These are phyloP conservation scores for Calvadosia cruxmelitensis DNA, from an alignment of 30 jellyfish, hydroid and myxozoan species.

Conservation along the genomic window DNA sequence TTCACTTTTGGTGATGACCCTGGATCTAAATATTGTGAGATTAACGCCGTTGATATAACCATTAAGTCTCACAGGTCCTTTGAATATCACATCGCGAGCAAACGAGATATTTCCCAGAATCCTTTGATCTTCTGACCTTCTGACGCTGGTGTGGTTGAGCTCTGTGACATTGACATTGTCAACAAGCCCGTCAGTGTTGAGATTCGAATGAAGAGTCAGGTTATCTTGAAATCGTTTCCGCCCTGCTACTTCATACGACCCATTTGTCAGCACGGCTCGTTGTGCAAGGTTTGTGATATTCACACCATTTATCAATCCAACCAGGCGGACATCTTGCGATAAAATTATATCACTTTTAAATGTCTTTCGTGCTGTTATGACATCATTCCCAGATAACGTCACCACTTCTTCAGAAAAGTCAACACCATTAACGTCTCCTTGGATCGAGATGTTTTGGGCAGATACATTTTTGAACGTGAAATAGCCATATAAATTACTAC, in stretches of 20 bases:
- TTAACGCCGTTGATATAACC: conserved; percentile 26
- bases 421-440: conserved; percentile 46
- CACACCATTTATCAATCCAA: conserved; percentile 47
- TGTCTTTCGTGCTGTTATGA: conserved; percentile 14
- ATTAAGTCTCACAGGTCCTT: neutral
- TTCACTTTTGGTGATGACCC: conserved; percentile 35
- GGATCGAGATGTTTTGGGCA: conserved; percentile 14
- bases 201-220: conserved; percentile 18
- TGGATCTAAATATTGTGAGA: conserved; percentile 15
- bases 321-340: conserved; percentile 13
- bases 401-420: conserved; percentile 61
- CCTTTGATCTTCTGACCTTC: neutral
- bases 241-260: conserved; percentile 28
- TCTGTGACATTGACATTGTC: conserved; percentile 64
- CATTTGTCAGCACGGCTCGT: conserved; percentile 34
- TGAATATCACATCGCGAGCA: conserved; percentile 5
- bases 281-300: conserved; percentile 27
- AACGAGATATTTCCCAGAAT: conserved; percentile 4
- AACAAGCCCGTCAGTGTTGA: conserved; percentile 33
- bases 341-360: conserved; percentile 14
- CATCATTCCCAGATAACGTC: conserved; percentile 42
- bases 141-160: conserved; percentile 26
- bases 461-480: conserved; percentile 3
- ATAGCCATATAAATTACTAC: conserved; percentile 28
- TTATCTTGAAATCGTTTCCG: conserved; percentile 19